Evolutionary conservation across 2,113 vertebrate species (phyloP), one percentile per base, ranked within the genome.

Genomic region (Malaclemys terrapin): DNA sequence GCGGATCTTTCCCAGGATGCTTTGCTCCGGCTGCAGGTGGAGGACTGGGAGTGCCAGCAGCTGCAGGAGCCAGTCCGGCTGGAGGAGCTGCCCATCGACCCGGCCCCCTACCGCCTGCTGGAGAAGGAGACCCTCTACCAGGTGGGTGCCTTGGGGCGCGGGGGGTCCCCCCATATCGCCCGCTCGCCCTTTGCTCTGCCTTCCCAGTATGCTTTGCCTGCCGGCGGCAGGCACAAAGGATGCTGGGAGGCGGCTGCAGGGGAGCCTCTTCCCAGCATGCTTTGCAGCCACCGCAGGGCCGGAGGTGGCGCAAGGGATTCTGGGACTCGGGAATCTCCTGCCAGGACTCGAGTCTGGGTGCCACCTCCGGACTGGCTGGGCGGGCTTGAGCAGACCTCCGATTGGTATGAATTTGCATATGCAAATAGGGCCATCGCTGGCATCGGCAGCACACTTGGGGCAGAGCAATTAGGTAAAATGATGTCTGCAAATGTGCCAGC

Each of bases 121-220:
- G 90, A 94, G 72, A 94, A 93, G 24, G 87, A 95, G 59, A 94
- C 96, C 1, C 93, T 96, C 1, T 75, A 95, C 20, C 85, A 96
- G 95, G 95, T 95, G 25, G 54, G 85, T 53, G 54, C 2, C 52
- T 53, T 17, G 17, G 52, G 52, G 50, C 14, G 50, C 50, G 13
- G 50, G 50, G 50, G 50, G 3, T 3, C 50, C 50, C 50, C 50
- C 50, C 50, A 50, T 50, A 50, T 50, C 50, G 13, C 52, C 6
- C 52, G 17, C 52, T 53, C 17, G 16, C 17, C 52, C 52, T 19
- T 19, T 19, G 6, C 38, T 27, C 35, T 17, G 82, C 65, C 69
- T 54, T 45, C 84, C 8, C 83, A 27, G 62, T 22, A 35, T 29
- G 35, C 8, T 38, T 45, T 42, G 47, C 62, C 20, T 20, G 52